Base-by-base conservation (phyloP, 2,888 invertebrate species). In the Ormyrus rosae region DNA sequence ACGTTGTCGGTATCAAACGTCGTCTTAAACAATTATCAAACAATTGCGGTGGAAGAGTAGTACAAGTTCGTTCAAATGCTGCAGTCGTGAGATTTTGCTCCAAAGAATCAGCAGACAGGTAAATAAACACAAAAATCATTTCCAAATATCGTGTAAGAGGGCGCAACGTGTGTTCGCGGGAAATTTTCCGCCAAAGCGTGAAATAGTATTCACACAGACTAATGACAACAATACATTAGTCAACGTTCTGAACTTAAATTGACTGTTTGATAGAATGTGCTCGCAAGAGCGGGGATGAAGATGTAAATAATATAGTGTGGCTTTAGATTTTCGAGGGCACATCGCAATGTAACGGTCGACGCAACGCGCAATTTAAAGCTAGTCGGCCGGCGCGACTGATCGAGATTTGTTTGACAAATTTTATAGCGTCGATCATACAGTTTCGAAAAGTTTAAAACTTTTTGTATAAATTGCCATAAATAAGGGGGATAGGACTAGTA, bases 21-120 rank as follows among this genome's bases (percentile, higher is more conserved):
- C 91, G 95, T 58, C 92, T 97, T 76, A 93, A 94, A 80, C 92
- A 94, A 85, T 90, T 97, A 76, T 95, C 95, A 0, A 94, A 95
- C 86, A 97, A 96, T 90, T 96, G 96, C 88, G 96, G 97, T 0
- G 97, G 97, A 4, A 93, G 94, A 85, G 95, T 96, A 19, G 88
- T 95, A 3, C 92, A 92, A 76, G 91, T 96, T 10, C 92, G 93
- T 45, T 92, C 93, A 9, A 92, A 93, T 65, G 93, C 92, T 77
- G 96, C 96, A 5, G 91, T 94, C 81, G 89, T 97, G 71, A 92
- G 94, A 84, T 97, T 96, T 90, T 92, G 94, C 56, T 94, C 94
- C 60, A 92, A 93, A 65, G 95, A 95, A 86, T 94, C 93, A 86
- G 95, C 96, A 69, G 91, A 93, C 71, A 94, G 96, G 96, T 96